phyloP scores from a whole-genome alignment of 2,797 vertebrate species.

The Fistularia tabacaria region DNA sequence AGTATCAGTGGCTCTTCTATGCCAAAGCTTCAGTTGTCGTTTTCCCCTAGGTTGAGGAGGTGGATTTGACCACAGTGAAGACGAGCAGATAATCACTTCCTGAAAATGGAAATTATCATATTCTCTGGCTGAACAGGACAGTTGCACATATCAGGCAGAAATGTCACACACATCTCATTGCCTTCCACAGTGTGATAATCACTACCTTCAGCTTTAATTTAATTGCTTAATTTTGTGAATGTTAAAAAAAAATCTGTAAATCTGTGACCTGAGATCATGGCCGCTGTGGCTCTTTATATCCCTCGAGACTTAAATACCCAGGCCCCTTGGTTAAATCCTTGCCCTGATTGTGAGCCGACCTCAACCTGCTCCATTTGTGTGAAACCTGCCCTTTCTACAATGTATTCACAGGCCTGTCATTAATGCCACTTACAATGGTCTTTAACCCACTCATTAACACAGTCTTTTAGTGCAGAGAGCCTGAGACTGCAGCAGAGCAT shows the following conservation, averaged over 20 bases:
- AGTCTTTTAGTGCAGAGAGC: slow-evolving; percentile 47
- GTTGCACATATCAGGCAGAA: slow-evolving; percentile 47
- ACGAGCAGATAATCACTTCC: slow-evolving; percentile 61
- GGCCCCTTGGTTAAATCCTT: slow-evolving; percentile 9
- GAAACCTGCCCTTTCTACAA: slow-evolving; percentile 27
- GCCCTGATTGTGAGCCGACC: slow-evolving; percentile 9
- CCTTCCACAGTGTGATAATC: slow-evolving; percentile 38
- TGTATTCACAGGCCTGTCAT: slow-evolving; percentile 37
- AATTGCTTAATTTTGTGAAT: slow-evolving; percentile 39
- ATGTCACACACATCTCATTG: slow-evolving; percentile 52
- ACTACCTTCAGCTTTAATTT: slow-evolving; percentile 46
- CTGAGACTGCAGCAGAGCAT: slow-evolving; percentile 31
- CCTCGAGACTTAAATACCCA: slow-evolving; percentile 17
- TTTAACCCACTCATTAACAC: slow-evolving; percentile 60
- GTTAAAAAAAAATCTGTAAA: background rate
- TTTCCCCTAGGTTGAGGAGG: background rate
- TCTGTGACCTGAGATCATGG: slow-evolving; percentile 15
- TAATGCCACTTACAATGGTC: slow-evolving; percentile 34
- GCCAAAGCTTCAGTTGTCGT: no score
- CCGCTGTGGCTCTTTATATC: slow-evolving; percentile 10
- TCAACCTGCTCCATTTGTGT: slow-evolving; percentile 16
- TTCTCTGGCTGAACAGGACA: slow-evolving; percentile 42
- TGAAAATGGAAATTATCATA: slow-evolving; percentile 60
- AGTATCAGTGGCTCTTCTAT: background rate
- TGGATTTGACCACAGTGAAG: slow-evolving; percentile 13